Evolutionary conservation across 2,797 vertebrate genomes (phyloP), one percentile per base, ranked within the genome.

Genomic region (Rhadinocentrus ornatus): DNA sequence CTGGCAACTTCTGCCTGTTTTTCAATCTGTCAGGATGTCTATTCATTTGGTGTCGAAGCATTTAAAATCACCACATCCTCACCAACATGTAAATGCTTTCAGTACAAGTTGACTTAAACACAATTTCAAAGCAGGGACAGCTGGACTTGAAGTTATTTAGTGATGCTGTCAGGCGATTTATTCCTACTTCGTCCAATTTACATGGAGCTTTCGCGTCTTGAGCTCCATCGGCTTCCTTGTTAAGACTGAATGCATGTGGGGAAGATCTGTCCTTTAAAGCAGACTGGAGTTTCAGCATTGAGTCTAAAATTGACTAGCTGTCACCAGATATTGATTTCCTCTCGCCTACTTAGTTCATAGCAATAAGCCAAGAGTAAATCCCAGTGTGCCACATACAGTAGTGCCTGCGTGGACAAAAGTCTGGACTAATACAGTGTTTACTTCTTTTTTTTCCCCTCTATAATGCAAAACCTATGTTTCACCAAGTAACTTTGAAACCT

Each of bases 281-380:
- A 75, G 87, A 90, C 82, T 71, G 57, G 81, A 89, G 86, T 90
- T 89, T 77, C 83, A 70, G 70, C 86, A 88, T 89, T 90, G 86
- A 90, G 85, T 90, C 69, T 71, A 58, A 88, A 88, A 94, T 93
- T 93, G 92, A 94, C 89, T 91, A 88, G 71, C 92, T 91, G 90
- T 90, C 91, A 90, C 83, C 83, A 86, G 64, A 89, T 89, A 93
- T 94, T 91, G 91, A 94, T 93, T 92, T 91, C 78, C 75, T 85
- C 89, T 85, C 37, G 53, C 82, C 85, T 90, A 81, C 85, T 89
- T 91, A 87, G 89, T 92, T 91, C 79, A 91, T 84, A 90, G 89
- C 85, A 88, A 90, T 88, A 84, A 84, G 79, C 86, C 71, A 69
- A 75, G 78, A 70, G 83, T 86, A 88, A 91, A 90, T 88, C 85